Base-by-base conservation (phyloP, 1,140 invertebrate genomes). In the Reticulitermes speratus region DNA sequence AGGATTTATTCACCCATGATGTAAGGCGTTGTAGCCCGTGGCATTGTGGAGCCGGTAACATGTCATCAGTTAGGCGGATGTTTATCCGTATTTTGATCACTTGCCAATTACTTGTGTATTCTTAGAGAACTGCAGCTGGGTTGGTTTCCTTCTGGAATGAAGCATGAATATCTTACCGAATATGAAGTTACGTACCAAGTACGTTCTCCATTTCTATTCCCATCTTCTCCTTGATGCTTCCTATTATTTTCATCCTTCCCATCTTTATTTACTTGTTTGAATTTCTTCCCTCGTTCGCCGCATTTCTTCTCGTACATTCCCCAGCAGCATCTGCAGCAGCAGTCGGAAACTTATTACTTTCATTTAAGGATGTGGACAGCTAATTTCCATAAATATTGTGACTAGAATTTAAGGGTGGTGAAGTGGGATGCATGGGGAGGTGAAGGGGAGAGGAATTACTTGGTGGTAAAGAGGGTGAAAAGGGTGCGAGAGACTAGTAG, bases 311-410 rank as follows among this genome's bases (percentile, higher is more conserved):
- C 65, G 25, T 30, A n/a, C 55, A 9, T 75, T 55, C 65, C 16
- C 25, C 65, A 6, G 25, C 25, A 55, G 59, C 84, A 55, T 84
- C 48, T 55, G 48, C 84, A 38, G 84, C 84, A 38, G 84, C 48
- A 84, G 84, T 65, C 84, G 59, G 84, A 55, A 84, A 84, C 84
- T 48, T 84, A 84, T 55, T 84, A 84, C 84, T 84, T 84, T 84
- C 84, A 84, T 84, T 84, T 84, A 84, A 65, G 84, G 25, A 84
- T n/a, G 84, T 84, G 59, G 84, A 84, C 84, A 84, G 84, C 84
- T 84, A 84, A 84, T 84, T 84, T 84, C 84, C 84, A 84, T 84
- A 84, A 84, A 84, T 84, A 84, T 84, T 84, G 84, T 65, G 84
- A 55, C 84, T 84, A 55, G 45, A 84, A 84, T 84, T 84, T 84